Evolutionary conservation across 2,888 invertebrate species (phyloP).

Genomic region (Didymodactylos carnosus): DNA sequence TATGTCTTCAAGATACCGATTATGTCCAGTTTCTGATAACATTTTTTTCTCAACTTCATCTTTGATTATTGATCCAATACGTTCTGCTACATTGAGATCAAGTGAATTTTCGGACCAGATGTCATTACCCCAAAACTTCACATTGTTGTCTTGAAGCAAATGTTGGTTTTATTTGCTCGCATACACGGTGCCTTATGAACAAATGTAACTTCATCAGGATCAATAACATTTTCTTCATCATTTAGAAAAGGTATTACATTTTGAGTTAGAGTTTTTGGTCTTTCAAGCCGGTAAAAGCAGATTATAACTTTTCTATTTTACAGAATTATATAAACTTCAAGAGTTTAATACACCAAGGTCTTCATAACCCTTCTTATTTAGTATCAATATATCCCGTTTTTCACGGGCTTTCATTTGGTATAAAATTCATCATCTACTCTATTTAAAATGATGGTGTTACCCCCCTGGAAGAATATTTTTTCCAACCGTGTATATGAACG

Average conservation of each 20-base stretch:
- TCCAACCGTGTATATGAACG: not conserved
- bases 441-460: not conserved
- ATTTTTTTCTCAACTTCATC: not conserved
- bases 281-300: too few relatives aligned
- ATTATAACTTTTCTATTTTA: too few relatives aligned
- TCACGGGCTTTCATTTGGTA: not conserved
- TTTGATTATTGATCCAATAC: not conserved
- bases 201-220: too few relatives aligned
- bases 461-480: not conserved
- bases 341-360: not conserved
- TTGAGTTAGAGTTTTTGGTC: too few relatives aligned
- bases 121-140: too few relatives aligned
- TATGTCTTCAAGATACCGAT: not conserved
- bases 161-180: too few relatives aligned
- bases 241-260: too few relatives aligned
- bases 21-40: not conserved
- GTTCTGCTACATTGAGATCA: not conserved
- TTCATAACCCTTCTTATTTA: not conserved
- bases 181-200: too few relatives aligned
- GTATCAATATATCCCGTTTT: not conserved
- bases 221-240: too few relatives aligned
- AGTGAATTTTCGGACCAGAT: too few relatives aligned
- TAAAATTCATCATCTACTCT: not conserved
- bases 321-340: not conserved
- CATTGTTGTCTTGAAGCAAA: too few relatives aligned